Percentiles rank a stretch among this genome's conserved stretches.
phyloP scores from a whole-genome alignment of 2,888 invertebrate species.

The Habrosyne pyritoides region DNA sequence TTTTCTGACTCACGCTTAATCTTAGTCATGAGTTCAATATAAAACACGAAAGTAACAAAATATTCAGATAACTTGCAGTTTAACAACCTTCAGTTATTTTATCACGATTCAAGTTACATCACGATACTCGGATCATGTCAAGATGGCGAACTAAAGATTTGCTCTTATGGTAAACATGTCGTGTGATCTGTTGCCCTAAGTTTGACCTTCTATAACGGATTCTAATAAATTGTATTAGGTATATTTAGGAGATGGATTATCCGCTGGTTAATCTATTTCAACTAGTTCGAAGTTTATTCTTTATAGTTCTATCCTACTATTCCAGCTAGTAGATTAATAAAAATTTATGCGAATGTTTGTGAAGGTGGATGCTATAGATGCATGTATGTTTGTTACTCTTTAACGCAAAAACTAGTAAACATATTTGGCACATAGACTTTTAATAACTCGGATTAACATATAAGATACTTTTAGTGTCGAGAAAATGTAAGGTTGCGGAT shows the following conservation, averaged over 20 bases:
- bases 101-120: constrained; percentile 52
- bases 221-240: constrained; percentile 1
- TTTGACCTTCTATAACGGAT: constrained; percentile 33
- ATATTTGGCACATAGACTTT: no score
- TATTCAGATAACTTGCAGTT: constrained; percentile 34
- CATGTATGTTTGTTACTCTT: no score
- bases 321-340: no score
- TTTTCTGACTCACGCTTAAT: neutral
- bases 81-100: constrained; percentile 30
- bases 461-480: no score
- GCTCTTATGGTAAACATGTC: constrained; percentile 66
- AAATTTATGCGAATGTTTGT: no score
- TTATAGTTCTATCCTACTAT: no score
- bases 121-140: constrained; percentile 67
- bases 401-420: no score
- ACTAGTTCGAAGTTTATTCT: no score
- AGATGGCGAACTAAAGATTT: constrained; percentile 67
- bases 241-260: neutral
- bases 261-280: neutral
- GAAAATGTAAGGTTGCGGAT: no score
- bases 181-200: constrained; percentile 31
- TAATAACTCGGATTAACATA: no score
- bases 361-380: no score
- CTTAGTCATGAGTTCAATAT: neutral
- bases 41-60: constrained; percentile 30